Evolutionary conservation across 2,797 vertebrate genomes (phyloP).

Genomic region (Phataginus tetradactyla): DNA sequence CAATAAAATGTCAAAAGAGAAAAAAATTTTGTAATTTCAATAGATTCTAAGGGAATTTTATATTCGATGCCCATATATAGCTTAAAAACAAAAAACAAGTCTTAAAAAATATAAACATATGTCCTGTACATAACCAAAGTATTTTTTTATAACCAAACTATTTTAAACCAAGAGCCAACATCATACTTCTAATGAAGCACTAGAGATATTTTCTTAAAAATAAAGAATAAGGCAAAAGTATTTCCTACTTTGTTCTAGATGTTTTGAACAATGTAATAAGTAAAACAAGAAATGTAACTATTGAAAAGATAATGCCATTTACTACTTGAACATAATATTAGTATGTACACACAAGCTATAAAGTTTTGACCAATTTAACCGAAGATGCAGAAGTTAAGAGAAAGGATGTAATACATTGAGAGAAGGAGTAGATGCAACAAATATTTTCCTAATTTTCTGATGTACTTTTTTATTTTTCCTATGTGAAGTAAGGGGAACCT

Average conservation of each 20-base stretch:
- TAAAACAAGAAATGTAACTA: background rate
- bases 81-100: background rate
- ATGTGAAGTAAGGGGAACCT: background rate
- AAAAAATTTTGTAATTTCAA: background rate
- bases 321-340: background rate
- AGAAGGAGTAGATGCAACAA: background rate
- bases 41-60: background rate
- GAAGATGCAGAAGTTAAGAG: background rate
- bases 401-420: background rate
- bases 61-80: background rate
- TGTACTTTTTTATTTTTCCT: background rate
- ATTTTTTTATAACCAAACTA: background rate
- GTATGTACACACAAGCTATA: background rate
- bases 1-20: background rate
- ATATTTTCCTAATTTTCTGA: background rate
- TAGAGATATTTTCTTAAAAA: background rate
- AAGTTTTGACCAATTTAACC: background rate
- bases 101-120: background rate
- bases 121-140: background rate
- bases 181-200: background rate
- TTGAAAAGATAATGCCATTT: background rate
- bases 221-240: background rate
- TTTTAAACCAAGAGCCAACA: conserved; percentile 12
- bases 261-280: background rate
- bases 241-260: background rate